Evolutionary conservation across 1,140 invertebrate genomes (phyloP), one percentile per base, ranked within the genome.

Genomic region (Forficula auricularia): DNA sequence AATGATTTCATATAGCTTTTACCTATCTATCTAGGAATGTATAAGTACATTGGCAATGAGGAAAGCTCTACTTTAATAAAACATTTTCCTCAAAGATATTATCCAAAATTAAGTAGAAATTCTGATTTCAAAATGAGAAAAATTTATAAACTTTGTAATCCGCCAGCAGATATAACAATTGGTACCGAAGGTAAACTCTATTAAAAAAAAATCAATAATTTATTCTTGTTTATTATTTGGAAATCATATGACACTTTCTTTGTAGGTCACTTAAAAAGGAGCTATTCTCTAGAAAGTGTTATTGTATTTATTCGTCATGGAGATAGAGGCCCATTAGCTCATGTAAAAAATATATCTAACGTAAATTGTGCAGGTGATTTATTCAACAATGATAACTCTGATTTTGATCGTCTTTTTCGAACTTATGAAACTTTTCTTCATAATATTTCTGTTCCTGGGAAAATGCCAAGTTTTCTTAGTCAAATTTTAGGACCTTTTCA

Each of bases 291-390:
- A 12, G 77, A 79, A 59, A 80, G 83, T 8, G 70, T 89, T 6
- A 59, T 89, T 22, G 65, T 89, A 20, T 60, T 91, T 7, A 76
- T 87, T 3, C 64, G 89, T 19, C 88, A 94, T 60, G 89, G 89
- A 2, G 87, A 91, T 58, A 65, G 88, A 34, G 83, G 85, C 3
- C 81, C 86, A 2, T 64, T 92, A 36, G 73, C 79, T 7, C 79
- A 84, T 57, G 66, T 90, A 3, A 67, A 73, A 47, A 77, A 82
- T 48, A 72, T 82, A 33, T 73, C 77, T 16, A 70, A 64, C 36
- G 67, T 91, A 3, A 78, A 84, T 49, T 94, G 89, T 60, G 73
- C 76, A 42, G 64, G 63, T 27, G 60, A 64, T 13, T 63, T 67
- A 31, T n/a, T 45, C 13, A 40, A 36, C 15, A 14, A 36, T 35